Base-by-base conservation (phyloP, 35 echinoderm and acorn worm genomes). In the Hemicentrotus pulcherrimus region DNA sequence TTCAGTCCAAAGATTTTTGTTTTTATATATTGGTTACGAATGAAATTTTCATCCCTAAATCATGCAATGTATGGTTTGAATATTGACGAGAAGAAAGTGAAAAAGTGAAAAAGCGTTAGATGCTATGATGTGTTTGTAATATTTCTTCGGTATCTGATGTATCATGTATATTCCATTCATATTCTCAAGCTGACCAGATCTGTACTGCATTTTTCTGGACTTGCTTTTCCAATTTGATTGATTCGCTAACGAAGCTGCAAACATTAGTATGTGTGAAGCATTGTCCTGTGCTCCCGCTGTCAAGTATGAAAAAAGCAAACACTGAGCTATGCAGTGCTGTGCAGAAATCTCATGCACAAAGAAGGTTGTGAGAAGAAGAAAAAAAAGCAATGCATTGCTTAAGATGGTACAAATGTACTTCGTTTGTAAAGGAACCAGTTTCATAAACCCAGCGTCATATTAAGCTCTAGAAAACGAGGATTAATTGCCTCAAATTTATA, bases 21-120 rank as follows among this genome's bases (percentile, higher is more conserved):
- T 78, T 78, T 78, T 78, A 78, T 78, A 78, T 78, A 78, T 78
- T 78, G 65, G 65, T 78, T n/a, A 24, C n/a, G 65, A 78, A 78
- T 78, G 65, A n/a, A 78, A 22, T 78, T 78, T 28, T 28, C 65
- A 78, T 78, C 65, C 65, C 65, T 7, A 78, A 78, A 78, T 78
- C 19, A 78, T 78, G 65, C 65, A 78, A 78, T 55, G 50, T 55
- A 55, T 78, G 65, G 65, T 78, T 78, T 78, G 65, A 78, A 22
- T n/a, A 28, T 28, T n/a, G 65, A n/a, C 22, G n/a, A n/a, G 19
- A 7, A 78, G 22, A n/a, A 78, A 28, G 22, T 24, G 22, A n/a
- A 78, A 4, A 6, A 24, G 18, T 70, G 22, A n/a, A 78, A 4
- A 6, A 24, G 18, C 28, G 61, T 70, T 70, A 28, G 18, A 19